phyloP scores from a whole-genome alignment of 2,113 vertebrate species.

The Erythrolamprus reginae region DNA sequence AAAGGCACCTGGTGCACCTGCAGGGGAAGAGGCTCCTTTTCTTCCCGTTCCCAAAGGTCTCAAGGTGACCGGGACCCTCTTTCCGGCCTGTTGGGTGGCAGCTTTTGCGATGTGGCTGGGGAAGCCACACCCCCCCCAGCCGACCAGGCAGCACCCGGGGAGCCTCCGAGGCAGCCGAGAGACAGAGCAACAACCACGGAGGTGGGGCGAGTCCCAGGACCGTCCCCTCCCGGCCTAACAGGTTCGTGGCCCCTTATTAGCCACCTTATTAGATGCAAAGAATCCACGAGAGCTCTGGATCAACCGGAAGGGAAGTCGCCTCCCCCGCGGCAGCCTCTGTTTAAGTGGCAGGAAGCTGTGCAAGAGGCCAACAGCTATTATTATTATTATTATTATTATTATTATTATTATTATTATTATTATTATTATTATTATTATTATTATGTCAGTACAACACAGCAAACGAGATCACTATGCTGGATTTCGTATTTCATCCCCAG shows the following conservation, averaged over 20 bases:
- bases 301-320: neutral
- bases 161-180: neutral
- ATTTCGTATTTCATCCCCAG: too few species aligned
- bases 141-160: neutral
- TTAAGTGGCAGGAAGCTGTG: neutral
- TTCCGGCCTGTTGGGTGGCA: neutral
- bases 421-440: too few species aligned
- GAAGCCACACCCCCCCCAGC: neutral
- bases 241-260: neutral
- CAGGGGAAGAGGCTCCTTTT: neutral
- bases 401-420: too few species aligned
- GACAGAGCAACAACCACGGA: neutral
- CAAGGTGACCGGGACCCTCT: neutral
- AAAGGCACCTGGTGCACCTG: neutral
- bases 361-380: neutral
- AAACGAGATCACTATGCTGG: too few species aligned
- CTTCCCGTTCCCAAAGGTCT: neutral
- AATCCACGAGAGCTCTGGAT: neutral
- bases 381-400: too few species aligned
- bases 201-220: neutral
- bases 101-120: neutral
- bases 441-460: too few species aligned
- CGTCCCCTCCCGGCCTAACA: neutral
- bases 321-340: neutral
- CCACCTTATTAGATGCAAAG: neutral